Evolutionary conservation across 2,888 invertebrate species (phyloP).

Genomic region (Eristalis tenax): DNA sequence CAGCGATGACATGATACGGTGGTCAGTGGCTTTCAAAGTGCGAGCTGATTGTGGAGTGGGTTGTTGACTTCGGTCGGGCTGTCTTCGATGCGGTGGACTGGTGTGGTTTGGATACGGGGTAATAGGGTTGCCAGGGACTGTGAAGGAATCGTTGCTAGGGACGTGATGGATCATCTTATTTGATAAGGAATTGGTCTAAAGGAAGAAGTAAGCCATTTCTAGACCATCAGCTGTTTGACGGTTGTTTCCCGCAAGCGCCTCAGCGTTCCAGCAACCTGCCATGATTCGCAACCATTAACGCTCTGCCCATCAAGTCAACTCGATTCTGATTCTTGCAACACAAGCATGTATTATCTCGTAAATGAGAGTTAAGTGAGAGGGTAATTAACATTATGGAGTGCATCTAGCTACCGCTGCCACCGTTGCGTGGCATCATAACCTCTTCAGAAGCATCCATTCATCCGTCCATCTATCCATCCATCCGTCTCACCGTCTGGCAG

Average conservation of each 20-base stretch:
- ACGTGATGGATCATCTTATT: too few relatives aligned
- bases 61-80: not conserved
- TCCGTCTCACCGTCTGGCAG: not conserved
- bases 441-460: not conserved
- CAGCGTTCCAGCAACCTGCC: not conserved
- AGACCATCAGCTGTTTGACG: not conserved
- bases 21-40: not conserved
- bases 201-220: too few relatives aligned
- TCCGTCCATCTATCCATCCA: not conserved
- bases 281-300: not conserved
- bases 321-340: slow-evolving; percentile 14
- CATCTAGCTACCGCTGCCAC: slow-evolving; percentile 21
- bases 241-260: not conserved
- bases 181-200: too few relatives aligned
- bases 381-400: slow-evolving; percentile 31
- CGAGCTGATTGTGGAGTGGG: not conserved
- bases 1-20: not conserved
- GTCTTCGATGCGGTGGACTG: too few relatives aligned
- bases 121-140: not conserved
- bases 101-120: not conserved
- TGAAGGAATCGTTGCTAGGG: not conserved
- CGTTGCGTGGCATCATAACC: slow-evolving; percentile 35
- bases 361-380: slow-evolving; percentile 20
- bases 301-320: not conserved
- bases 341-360: slow-evolving; percentile 10